Percentiles rank a stretch among this genome's conserved stretches.
Evolutionary conservation across 2,113 vertebrate species (phyloP).

Genomic region (Promerops cafer): DNA sequence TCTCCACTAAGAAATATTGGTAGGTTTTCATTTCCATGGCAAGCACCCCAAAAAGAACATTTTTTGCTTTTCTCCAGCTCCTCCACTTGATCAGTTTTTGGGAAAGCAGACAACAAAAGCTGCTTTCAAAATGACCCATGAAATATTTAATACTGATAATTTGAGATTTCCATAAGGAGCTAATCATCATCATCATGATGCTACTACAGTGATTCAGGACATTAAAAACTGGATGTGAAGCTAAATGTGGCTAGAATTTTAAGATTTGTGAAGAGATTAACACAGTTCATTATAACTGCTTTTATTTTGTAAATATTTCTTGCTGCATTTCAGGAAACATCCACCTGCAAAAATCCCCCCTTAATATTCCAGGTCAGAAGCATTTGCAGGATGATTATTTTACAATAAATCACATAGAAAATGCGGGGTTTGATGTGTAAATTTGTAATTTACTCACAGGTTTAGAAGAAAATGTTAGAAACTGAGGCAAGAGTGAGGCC

Average conservation of each 20-base stretch:
- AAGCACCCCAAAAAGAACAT: background rate
- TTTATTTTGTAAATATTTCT: background rate
- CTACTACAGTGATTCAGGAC: background rate
- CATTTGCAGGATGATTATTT: background rate
- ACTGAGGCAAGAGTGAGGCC: background rate
- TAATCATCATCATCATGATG: too few relatives aligned
- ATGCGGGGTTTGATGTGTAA: background rate
- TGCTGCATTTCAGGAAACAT: background rate
- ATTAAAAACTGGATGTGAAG: background rate
- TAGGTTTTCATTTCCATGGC: background rate
- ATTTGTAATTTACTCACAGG: constrained; percentile 1
- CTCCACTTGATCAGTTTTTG: background rate
- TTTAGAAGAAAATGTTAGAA: background rate
- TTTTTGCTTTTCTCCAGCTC: background rate
- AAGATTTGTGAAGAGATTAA: background rate
- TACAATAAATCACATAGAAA: background rate
- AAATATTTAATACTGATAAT: background rate
- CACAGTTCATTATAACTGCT: background rate
- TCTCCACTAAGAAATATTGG: background rate
- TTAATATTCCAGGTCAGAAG: background rate
- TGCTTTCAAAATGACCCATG: background rate
- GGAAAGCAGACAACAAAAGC: background rate
- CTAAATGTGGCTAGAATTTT: background rate
- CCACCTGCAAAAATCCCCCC: background rate
- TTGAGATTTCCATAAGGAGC: background rate